Percentiles rank a stretch among this genome's conserved stretches.
These are phyloP conservation scores for Siniperca chuatsi DNA, from an alignment of 2,113 vertebrate species.

Conservation along the genomic window DNA sequence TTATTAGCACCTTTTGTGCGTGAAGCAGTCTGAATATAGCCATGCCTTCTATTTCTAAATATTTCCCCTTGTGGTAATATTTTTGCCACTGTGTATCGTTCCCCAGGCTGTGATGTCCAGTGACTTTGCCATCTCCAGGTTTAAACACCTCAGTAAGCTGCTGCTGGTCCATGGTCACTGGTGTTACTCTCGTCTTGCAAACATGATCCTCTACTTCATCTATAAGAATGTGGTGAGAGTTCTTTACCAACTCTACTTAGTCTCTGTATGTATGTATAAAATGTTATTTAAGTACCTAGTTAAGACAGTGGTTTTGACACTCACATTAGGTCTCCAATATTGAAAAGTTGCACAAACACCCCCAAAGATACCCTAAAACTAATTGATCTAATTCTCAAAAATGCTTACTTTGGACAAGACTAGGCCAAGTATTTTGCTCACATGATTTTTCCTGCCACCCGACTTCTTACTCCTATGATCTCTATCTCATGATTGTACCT, in stretches of 20 bases:
- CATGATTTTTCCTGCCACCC: background rate
- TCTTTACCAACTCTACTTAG: background rate
- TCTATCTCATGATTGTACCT: too few species aligned
- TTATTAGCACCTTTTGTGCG: background rate
- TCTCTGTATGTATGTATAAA: background rate
- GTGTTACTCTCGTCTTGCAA: conserved; percentile 92
- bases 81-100: conserved; percentile 35
- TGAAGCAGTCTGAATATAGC: background rate
- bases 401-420: too few species aligned
- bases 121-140: conserved; percentile 94
- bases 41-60: background rate
- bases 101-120: conserved; percentile 97
- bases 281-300: background rate
- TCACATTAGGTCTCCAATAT: background rate
- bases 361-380: background rate
- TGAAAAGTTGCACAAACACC: background rate
- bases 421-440: background rate
- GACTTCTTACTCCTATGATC: too few species aligned
- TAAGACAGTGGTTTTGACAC: background rate
- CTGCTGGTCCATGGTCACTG: conserved; percentile 95
- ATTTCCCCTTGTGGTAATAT: background rate
- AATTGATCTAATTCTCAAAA: too few species aligned
- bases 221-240: conserved; percentile 96
- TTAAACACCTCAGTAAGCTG: conserved; percentile 93
- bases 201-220: conserved; percentile 96